phyloP scores from a whole-genome alignment of 2,113 vertebrate genomes.

The Smithornis capensis region DNA sequence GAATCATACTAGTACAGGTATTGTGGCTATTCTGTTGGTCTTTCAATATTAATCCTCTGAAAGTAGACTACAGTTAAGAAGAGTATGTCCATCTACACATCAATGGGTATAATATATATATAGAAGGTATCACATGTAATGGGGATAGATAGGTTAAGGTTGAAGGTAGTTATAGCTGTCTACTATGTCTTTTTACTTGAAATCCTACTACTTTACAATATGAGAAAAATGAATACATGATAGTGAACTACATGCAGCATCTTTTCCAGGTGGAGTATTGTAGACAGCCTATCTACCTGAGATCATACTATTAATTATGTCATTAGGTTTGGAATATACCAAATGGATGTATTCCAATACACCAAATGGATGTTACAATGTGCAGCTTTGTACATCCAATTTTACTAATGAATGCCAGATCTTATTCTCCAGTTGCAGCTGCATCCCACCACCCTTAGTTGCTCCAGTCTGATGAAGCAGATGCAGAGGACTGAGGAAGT shows the following conservation, averaged over 20 bases:
- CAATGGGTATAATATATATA: neutral
- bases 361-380: neutral
- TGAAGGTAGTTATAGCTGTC: neutral
- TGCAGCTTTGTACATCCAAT: neutral
- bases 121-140: neutral
- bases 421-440: neutral
- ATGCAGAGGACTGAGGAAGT: neutral
- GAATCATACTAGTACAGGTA: neutral
- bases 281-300: neutral
- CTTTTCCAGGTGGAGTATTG: neutral
- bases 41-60: neutral
- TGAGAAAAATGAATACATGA: neutral
- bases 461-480: neutral
- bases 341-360: no score
- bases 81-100: no score
- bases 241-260: neutral
- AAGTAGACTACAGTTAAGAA: neutral
- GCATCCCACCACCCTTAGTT: neutral
- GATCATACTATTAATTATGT: neutral
- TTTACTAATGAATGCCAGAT: neutral
- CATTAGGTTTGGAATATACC: neutral
- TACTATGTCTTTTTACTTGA: neutral
- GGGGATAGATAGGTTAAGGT: neutral
- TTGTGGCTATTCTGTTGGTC: neutral
- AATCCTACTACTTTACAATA: neutral